Evolutionary conservation across 2,888 invertebrate species (phyloP).

Genomic region (Brassicogethes aeneus): DNA sequence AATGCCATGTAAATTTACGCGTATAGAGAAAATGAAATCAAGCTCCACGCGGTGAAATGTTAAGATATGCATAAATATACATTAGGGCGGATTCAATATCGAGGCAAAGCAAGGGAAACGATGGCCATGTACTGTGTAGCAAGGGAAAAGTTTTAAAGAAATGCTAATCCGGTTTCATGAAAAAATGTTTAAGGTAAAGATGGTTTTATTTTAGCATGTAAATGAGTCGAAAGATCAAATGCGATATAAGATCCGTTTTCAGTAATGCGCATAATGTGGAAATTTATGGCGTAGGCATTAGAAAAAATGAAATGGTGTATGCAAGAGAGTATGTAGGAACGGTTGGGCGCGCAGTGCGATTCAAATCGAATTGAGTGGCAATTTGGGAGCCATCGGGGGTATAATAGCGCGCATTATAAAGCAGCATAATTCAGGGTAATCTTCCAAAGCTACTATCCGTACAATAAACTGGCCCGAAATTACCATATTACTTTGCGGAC

Average conservation of each 20-base stretch:
- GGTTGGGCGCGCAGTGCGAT: background rate
- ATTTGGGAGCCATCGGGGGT: background rate
- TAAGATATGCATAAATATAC: constrained; percentile 3
- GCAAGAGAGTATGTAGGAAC: too few species aligned
- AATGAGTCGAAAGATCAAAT: too few species aligned
- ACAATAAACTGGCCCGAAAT: background rate
- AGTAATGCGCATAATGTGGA: too few species aligned
- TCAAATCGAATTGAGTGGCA: background rate
- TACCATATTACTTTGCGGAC: background rate
- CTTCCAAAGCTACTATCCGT: background rate
- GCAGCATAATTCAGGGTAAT: constrained; percentile 1
- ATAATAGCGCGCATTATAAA: background rate
- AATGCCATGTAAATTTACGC: constrained; percentile 19
- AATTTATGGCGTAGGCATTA: too few species aligned
- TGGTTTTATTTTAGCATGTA: too few species aligned
- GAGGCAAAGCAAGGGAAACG: background rate
- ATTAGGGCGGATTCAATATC: constrained; percentile 2
- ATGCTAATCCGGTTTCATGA: too few species aligned
- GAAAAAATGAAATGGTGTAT: too few species aligned
- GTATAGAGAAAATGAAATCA: constrained; percentile 12
- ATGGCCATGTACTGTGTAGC: too few species aligned
- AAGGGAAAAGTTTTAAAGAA: too few species aligned
- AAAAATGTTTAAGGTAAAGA: too few species aligned
- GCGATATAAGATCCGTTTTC: too few species aligned
- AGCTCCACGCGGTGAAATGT: constrained; percentile 2